Percentiles rank a stretch among this genome's conserved stretches.
Conservation (phyloP, 2,113 vertebrate species). For the Urocolius indicus region DNA sequence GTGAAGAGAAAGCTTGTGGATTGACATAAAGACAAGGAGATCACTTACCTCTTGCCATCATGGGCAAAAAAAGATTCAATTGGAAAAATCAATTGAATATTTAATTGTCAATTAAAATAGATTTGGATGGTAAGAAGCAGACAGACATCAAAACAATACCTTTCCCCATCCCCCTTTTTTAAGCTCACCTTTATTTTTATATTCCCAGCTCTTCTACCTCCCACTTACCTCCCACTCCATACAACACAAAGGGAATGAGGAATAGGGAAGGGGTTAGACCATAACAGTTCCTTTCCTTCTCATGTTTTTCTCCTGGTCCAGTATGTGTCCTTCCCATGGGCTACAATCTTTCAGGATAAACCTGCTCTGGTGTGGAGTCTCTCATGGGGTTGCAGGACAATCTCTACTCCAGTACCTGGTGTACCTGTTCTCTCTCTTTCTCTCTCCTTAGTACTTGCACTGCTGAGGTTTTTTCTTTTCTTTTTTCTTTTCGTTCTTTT, state of each 20-base stretch:
- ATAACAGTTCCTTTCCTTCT: neutral
- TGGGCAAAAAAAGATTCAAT: neutral
- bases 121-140: neutral
- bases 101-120: neutral
- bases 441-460: neutral
- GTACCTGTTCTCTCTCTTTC: neutral
- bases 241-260: neutral
- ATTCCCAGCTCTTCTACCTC: neutral
- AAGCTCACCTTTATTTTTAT: neutral
- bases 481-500: neutral
- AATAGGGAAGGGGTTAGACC: neutral
- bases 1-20: neutral
- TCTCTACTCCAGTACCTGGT: neutral
- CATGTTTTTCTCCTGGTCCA: neutral
- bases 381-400: neutral
- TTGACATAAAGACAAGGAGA: neutral
- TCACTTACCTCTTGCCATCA: neutral
- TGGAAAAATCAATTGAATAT: neutral
- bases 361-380: accelerated
- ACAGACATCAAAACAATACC: neutral
- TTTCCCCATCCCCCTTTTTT: neutral
- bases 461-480: neutral
- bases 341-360: neutral
- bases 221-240: accelerated
- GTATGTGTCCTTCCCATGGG: neutral